Base-by-base conservation (phyloP, 2,888 invertebrate genomes). In the Cecidostiba fungosa region DNA sequence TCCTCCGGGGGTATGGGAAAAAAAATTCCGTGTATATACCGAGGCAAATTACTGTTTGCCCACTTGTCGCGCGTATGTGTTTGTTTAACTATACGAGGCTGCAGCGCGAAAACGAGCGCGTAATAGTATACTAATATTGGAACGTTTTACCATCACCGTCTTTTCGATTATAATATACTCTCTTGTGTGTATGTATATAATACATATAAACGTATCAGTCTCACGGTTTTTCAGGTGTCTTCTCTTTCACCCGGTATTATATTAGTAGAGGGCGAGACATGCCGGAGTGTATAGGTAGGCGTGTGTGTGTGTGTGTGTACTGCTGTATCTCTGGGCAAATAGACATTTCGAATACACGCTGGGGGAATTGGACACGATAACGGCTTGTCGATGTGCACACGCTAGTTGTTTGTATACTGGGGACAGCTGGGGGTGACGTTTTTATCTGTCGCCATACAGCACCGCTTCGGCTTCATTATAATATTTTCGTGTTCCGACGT, bases 71-170 rank as follows among this genome's bases (percentile, higher is more conserved):
- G 14, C 16, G 39, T 32, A 59, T 6, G 5, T 62, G 29, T 79
- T 59, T 14, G 66, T 66, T 66, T 14, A 14, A 66, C 62, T 62
- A n/a, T 73, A 39, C 19, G 39, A 23, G 26, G 36, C 14, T 23
- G 29, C 19, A 70, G 54, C 23, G 69, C 62, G 73, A 32, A 78
- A 78, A 77, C 47, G 73, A 62, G 36, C 77, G 59, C 36, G 36
- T 77, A 83, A 83, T 77, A 83, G 72, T 59, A 47, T 70, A 36
- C 29, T 43, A 77, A 83, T 83, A 73, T 83, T 77, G 72, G n/a
- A 83, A 66, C 70, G 26, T 77, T 76, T 26, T n/a, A 14, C 50
- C 14, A 8, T 26, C 29, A n/a, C 29, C 62, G 2, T 32, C 66
- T 74, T 82, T 74, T 73, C 59, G 12, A 62, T 59, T 59, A 43